Conservation (phyloP, 1,140 invertebrate genomes). For the Halyomorpha halys region DNA sequence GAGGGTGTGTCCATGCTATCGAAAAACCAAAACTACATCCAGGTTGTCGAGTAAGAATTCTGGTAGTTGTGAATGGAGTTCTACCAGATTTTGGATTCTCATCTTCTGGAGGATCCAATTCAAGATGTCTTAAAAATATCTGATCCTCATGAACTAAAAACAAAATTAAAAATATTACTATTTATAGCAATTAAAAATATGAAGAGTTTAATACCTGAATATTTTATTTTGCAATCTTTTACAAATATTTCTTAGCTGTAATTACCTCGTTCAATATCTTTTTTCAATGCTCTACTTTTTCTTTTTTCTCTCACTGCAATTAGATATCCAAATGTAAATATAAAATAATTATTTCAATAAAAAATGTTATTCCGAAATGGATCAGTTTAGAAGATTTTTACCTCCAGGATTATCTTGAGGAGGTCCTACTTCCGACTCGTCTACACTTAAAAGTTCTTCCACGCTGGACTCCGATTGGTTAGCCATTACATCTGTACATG, state of each 20-base stretch:
- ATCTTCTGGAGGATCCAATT: constrained; percentile 60
- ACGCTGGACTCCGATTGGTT: constrained; percentile 32
- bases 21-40: constrained; percentile 70
- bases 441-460: constrained; percentile 31
- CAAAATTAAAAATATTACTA: constrained; percentile 18
- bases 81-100: constrained; percentile 49
- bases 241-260: neutral
- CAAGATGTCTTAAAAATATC: constrained; percentile 62
- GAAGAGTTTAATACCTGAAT: neutral
- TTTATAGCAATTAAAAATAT: neutral
- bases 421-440: constrained; percentile 30
- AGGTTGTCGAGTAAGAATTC: constrained; percentile 46
- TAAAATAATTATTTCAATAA: neutral
- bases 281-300: constrained; percentile 17
- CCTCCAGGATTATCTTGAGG: constrained; percentile 25
- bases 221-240: too few relatives aligned
- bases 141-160: constrained; percentile 40
- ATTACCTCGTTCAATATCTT: constrained; percentile 24
- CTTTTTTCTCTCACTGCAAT: constrained; percentile 10
- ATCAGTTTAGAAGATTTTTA: neutral
- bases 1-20: constrained; percentile 83
- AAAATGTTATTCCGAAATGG: neutral
- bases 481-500: constrained; percentile 28
- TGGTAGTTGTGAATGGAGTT: constrained; percentile 71
- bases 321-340: neutral